A percentile compares a stretch with the other conserved stretches of the same genome.
Conservation (phyloP, 2,888 invertebrate genomes). For the Ophraella communa region DNA sequence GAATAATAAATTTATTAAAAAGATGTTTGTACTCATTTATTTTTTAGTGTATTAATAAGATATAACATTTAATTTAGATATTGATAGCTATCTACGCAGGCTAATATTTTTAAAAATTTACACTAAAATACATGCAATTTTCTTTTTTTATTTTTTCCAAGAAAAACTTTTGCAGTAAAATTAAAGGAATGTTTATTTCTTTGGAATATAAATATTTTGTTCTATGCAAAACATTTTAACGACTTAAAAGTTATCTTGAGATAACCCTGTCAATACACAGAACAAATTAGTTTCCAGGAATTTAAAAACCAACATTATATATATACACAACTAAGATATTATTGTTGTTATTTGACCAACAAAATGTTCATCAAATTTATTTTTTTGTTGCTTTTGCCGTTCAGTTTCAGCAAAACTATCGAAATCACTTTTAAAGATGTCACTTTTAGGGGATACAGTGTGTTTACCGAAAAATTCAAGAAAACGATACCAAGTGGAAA, state of each 20-base stretch:
- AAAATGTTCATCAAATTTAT: slow-evolving; percentile 13
- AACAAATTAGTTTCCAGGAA: neutral
- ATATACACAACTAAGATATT: neutral
- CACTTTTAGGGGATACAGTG: slow-evolving; percentile 42
- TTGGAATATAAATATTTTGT: no score
- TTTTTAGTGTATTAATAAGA: no score
- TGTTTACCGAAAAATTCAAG: slow-evolving; percentile 45
- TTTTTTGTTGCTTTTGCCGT: slow-evolving; percentile 22
- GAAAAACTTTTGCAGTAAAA: no score
- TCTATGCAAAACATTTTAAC: neutral
- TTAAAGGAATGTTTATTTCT: no score
- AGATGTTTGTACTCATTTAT: no score
- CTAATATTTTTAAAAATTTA: no score
- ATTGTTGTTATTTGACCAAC: neutral
- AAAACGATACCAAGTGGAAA: slow-evolving; percentile 40
- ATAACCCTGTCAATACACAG: neutral
- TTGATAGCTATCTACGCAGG: no score
- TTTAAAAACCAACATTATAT: neutral
- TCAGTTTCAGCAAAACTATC: slow-evolving; percentile 22
- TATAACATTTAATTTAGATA: no score
- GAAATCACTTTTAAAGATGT: slow-evolving; percentile 48
- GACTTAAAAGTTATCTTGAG: neutral
- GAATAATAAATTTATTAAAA: no score
- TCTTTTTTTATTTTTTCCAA: no score
- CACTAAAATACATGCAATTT: no score